A percentile compares a stretch with the other conserved stretches of the same genome.
Evolutionary conservation across 2,797 vertebrate species (phyloP).

Genomic region (Crax fasciolata): DNA sequence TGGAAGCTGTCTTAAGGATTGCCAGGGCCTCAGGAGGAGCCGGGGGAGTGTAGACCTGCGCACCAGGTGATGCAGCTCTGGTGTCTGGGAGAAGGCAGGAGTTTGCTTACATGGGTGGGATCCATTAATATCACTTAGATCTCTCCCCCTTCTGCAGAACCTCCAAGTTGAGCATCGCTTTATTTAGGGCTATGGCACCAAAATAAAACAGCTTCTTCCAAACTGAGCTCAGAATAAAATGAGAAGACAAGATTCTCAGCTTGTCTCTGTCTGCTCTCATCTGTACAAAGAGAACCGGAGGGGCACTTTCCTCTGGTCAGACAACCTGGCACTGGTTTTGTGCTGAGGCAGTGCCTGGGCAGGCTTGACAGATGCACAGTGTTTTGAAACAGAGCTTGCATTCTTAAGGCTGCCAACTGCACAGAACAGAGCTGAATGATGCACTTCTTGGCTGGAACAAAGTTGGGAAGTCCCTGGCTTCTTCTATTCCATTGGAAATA

Average conservation of each 20-base stretch:
- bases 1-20: background rate
- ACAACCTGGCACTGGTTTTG: conserved; percentile 54
- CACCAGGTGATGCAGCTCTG: background rate
- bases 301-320: conserved; percentile 6
- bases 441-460: conserved; percentile 44
- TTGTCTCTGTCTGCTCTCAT: background rate
- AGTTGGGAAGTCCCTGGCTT: conserved; percentile 32
- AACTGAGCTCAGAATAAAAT: conserved; percentile 2
- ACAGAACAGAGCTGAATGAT: conserved; percentile 71
- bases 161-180: background rate
- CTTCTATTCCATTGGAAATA: conserved; percentile 10
- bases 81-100: background rate
- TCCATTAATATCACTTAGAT: background rate
- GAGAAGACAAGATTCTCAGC: background rate
- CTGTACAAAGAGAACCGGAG: background rate
- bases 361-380: conserved; percentile 42
- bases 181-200: background rate
- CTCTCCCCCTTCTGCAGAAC: background rate
- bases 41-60: rapidly evolving
- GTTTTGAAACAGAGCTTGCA: conserved; percentile 67
- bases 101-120: background rate
- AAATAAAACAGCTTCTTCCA: background rate
- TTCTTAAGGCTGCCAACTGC: conserved; percentile 45
- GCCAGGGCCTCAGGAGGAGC: background rate
- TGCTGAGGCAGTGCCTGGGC: conserved; percentile 23